Evolutionary conservation across 2,888 invertebrate species (phyloP), one percentile per base, ranked within the genome.

Genomic region (Parnassius smintheus): DNA sequence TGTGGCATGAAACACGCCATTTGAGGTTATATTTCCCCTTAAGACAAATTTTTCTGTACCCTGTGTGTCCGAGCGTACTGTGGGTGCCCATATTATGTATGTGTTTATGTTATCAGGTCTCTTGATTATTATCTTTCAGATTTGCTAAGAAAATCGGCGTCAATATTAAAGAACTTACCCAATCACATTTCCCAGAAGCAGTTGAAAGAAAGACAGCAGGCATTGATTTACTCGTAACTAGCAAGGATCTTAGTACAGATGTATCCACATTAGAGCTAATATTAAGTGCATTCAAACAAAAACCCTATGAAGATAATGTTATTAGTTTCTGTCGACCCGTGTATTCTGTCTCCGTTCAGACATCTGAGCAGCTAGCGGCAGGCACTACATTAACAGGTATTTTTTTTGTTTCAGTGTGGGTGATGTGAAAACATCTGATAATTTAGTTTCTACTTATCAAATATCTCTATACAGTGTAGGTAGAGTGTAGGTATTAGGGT

Each of bases 311-410:
- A 76, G 98, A 98, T 81, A 94, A 96, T 68, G 77, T 88, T 7
- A 94, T 97, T 65, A 92, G 93, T 11, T 95, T 94, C 75, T 85
- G 86, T 65, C 85, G 94, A 67, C 97, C 97, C 0, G 88, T 98
- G 9, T 98, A 98, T 77, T 95, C 95, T 61, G 92, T 95, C 66
- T 93, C 94, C 13, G 85, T 97, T n/a, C 94, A 93, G 11, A 93
- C 92, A 53, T 92, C 96, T 2, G 92, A 94, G 0, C 95, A 96
- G 74, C 80, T 98, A 3, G 86, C 80, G 49, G 80, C 89, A 42
- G 95, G 95, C 0, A 93, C 92, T 67, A 80, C 92, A 10, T 83
- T 96, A 56, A 95, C 94, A 57, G 96, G 94, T 94, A 80, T 35
- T 35, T 7, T 35, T 35, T 35, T 35, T 35, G 35, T 35, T 35